These are phyloP conservation scores for Naja naja DNA, from an alignment of 2,113 vertebrate genomes.

Conservation along the genomic window DNA sequence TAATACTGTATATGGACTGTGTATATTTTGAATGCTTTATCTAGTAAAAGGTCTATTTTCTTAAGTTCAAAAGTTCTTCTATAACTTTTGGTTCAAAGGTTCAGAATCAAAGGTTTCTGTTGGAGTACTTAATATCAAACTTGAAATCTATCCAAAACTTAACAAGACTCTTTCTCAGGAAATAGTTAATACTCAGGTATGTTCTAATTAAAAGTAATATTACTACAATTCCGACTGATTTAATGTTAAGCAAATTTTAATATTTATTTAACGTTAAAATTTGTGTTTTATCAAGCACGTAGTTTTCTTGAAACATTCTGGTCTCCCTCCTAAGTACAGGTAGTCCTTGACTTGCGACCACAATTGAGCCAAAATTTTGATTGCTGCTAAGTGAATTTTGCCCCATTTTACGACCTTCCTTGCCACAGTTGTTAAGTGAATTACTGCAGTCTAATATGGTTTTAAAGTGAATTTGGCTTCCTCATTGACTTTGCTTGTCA, in stretches of 20 bases:
- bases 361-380: neutral
- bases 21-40: conserved; percentile 11
- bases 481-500: neutral
- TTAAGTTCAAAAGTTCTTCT: conserved; percentile 30
- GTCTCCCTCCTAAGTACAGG: neutral
- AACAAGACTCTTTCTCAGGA: conserved; percentile 79
- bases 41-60: conserved; percentile 26
- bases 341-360: neutral
- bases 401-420: neutral
- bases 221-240: neutral
- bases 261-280: neutral
- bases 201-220: conserved; percentile 16
- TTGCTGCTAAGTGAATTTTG: neutral
- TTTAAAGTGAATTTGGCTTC: neutral
- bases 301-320: neutral
- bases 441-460: neutral
- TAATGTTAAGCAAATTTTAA: neutral
- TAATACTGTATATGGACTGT: neutral
- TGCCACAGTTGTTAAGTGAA: neutral
- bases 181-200: conserved; percentile 89
- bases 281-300: neutral
- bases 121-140: conserved; percentile 88
- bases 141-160: conserved; percentile 90
- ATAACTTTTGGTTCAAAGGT: conserved; percentile 72
- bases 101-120: conserved; percentile 91